Base-by-base conservation (phyloP, 1,140 invertebrate species). In the Eumaeus atala region DNA sequence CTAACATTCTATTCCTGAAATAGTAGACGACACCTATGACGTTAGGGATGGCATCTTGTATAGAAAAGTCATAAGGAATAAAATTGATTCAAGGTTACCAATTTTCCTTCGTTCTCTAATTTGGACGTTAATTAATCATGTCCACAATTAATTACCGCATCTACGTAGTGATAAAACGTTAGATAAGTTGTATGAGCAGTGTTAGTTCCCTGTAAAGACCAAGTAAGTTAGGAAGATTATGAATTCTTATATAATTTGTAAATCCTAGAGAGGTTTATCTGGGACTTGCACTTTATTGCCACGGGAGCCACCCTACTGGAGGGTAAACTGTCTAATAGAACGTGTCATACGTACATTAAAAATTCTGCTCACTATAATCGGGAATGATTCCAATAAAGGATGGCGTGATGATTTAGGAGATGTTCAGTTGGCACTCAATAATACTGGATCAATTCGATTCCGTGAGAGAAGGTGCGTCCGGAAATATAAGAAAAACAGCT, bases 401-500 rank as follows among this genome's bases (percentile, higher is more conserved):
- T 78, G 72, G 73, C 73, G 80, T 33, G 73, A 59, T 34, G 44
- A 59, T 5, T 50, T 81, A 40, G 58, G 48, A n/a, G 72, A 77
- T 9, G 55, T 79, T 9, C 76, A 78, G 55, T 48, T 82, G 18
- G 64, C 72, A 1, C 33, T 83, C 6, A 79, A 80, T 64, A 67
- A 61, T 33, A 72, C 74, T 1, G 12, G n/a, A n/a, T n/a, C n/a
- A n/a, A n/a, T n/a, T n/a, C n/a, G n/a, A n/a, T n/a, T n/a, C n/a
- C n/a, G n/a, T n/a, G n/a, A n/a, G n/a, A n/a, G n/a, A n/a, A n/a
- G n/a, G n/a, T n/a, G n/a, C n/a, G n/a, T n/a, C n/a, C n/a, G n/a
- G n/a, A n/a, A n/a, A n/a, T n/a, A n/a, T n/a, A n/a, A n/a, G n/a
- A n/a, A n/a, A n/a, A n/a, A n/a, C n/a, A n/a, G n/a, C n/a, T n/a